Percentiles rank a stretch among this genome's conserved stretches.
These are phyloP conservation scores for Hylaeus volcanicus DNA, from an alignment of 1,140 invertebrate species.

Conservation along the genomic window DNA sequence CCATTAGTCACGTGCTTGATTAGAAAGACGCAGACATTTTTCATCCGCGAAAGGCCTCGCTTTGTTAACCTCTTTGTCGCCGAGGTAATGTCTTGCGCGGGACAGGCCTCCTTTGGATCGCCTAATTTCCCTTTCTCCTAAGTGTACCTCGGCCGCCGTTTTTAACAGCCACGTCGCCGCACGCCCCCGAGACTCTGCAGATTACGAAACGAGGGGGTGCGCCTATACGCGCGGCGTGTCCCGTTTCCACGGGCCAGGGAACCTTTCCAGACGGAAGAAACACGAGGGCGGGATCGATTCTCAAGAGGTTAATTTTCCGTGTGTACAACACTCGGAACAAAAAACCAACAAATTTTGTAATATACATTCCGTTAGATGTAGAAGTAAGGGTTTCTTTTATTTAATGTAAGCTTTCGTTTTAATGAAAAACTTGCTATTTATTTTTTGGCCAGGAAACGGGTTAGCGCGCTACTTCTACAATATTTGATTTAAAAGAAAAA, in stretches of 20 bases:
- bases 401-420: too few species aligned
- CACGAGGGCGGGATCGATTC: too few species aligned
- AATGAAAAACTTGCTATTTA: too few species aligned
- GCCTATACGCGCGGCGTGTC: background rate
- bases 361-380: too few species aligned
- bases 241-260: background rate
- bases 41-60: slow-evolving; percentile 20
- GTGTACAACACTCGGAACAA: too few species aligned
- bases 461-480: too few species aligned
- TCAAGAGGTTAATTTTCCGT: too few species aligned
- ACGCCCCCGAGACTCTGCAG: background rate
- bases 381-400: too few species aligned
- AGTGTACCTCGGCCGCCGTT: background rate
- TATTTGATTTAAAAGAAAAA: too few species aligned
- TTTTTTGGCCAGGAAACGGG: too few species aligned
- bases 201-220: background rate
- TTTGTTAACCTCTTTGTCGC: slow-evolving; percentile 37
- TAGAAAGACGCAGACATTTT: slow-evolving; percentile 32
- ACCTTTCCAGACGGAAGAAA: background rate
- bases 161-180: background rate
- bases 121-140: slow-evolving; percentile 31
- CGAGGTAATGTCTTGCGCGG: slow-evolving; percentile 9
- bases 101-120: background rate
- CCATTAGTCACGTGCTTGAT: slow-evolving; percentile 38
- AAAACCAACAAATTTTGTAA: too few species aligned